phyloP scores from a whole-genome alignment of 2,888 invertebrate species.

The Lobophora halterata region DNA sequence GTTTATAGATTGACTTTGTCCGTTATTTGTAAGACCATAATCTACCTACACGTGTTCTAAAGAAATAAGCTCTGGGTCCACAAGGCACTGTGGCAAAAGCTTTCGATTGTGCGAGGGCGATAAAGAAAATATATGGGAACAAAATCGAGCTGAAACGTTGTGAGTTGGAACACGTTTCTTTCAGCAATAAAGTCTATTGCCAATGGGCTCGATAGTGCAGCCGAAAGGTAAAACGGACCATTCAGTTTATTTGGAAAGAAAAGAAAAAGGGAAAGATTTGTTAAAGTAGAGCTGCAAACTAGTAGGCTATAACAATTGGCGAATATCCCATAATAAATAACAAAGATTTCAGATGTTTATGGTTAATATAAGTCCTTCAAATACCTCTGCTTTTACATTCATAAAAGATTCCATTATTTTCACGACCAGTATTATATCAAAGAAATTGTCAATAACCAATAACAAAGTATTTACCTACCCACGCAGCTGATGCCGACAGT shows the following conservation, averaged over 20 bases:
- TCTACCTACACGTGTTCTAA: constrained; percentile 33
- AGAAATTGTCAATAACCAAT: constrained; percentile 37
- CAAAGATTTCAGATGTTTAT: no score
- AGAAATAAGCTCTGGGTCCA: constrained; percentile 34
- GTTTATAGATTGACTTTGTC: background rate
- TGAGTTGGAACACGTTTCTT: constrained; percentile 45
- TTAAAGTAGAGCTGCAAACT: no score
- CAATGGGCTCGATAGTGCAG: constrained; percentile 41
- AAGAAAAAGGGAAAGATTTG: no score
- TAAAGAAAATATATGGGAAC: constrained; percentile 51
- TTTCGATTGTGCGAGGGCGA: constrained; percentile 39
- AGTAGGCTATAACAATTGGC: no score
- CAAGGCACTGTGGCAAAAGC: constrained; percentile 22
- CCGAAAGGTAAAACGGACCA: constrained; percentile 37
- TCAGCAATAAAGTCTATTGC: constrained; percentile 43
- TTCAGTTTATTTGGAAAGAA: constrained; percentile 8
- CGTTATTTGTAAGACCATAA: constrained; percentile 27
- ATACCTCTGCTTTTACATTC: no score
- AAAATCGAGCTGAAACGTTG: constrained; percentile 37
- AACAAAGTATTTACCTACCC: no score
- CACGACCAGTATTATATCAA: no score
- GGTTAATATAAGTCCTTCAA: constrained; percentile 3
- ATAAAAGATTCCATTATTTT: no score
- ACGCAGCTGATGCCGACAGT: constrained; percentile 36
- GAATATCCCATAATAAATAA: no score